Percentiles rank a stretch among this genome's conserved stretches.
phyloP scores from a whole-genome alignment of 1,140 invertebrate species.

The Drosophila funebris region DNA sequence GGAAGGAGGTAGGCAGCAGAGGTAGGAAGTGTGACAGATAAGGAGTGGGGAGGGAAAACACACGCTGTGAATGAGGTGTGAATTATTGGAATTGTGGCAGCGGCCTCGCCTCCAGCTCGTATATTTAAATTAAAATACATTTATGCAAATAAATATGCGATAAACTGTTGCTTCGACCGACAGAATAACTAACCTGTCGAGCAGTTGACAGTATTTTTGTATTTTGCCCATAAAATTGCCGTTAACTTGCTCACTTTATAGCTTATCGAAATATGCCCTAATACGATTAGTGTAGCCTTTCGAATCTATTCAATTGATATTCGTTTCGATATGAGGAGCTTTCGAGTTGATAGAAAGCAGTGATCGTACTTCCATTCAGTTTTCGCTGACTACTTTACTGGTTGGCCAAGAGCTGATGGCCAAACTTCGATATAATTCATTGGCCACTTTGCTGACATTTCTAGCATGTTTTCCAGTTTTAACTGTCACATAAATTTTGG shows the following conservation, averaged over 20 bases:
- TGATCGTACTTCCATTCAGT: constrained; percentile 23
- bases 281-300: constrained; percentile 16
- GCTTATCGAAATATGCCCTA: constrained; percentile 18
- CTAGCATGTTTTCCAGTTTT: constrained; percentile 76
- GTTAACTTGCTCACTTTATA: constrained; percentile 72
- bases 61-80: constrained; percentile 68
- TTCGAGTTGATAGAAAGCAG: constrained; percentile 24
- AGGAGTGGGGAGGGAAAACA: not conserved
- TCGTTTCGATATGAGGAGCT: constrained; percentile 31
- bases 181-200: constrained; percentile 28
- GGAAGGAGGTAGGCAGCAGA: not conserved
- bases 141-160: constrained; percentile 65
- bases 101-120: constrained; percentile 47
- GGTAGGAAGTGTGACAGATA: not conserved
- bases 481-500: constrained; percentile 74
- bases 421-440: constrained; percentile 57
- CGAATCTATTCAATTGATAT: too few relatives aligned
- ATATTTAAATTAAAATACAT: constrained; percentile 70
- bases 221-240: constrained; percentile 67
- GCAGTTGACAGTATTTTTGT: constrained; percentile 67
- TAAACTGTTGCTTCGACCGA: constrained; percentile 1
- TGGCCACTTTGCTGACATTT: constrained; percentile 69
- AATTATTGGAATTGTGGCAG: constrained; percentile 62
- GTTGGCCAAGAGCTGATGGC: constrained; percentile 12
- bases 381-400: constrained; percentile 1